phyloP scores from a whole-genome alignment of 2,113 vertebrate genomes.

The Proteles cristata region DNA sequence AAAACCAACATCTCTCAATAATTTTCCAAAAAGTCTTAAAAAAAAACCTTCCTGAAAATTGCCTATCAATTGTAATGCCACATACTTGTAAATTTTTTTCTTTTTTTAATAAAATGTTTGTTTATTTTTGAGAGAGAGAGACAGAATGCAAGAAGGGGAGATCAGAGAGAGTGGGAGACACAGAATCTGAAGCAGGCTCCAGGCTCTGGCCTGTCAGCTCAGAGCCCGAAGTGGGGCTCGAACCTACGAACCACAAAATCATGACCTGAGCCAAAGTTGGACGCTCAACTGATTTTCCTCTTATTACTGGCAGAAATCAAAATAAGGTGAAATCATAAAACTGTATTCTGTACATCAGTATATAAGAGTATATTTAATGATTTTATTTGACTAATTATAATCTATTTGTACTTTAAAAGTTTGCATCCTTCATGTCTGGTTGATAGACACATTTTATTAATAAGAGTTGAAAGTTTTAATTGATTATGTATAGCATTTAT shows the following conservation, averaged over 20 bases:
- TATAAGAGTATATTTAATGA: background rate
- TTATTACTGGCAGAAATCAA: conserved; percentile 35
- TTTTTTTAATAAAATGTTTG: too few relatives aligned
- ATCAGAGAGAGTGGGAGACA: too few relatives aligned
- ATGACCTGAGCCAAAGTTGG: too few relatives aligned
- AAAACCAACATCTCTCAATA: background rate
- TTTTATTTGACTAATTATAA: background rate
- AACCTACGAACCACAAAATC: too few relatives aligned
- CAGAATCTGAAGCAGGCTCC: too few relatives aligned
- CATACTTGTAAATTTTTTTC: background rate
- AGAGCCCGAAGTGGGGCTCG: too few relatives aligned
- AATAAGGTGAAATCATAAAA: background rate
- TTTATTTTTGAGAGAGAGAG: too few relatives aligned
- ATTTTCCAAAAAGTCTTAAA: background rate
- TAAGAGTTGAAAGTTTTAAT: background rate
- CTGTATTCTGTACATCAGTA: background rate
- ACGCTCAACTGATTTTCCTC: background rate
- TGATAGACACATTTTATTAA: background rate
- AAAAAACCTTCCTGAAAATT: background rate
- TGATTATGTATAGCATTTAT: background rate
- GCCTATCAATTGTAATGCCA: background rate
- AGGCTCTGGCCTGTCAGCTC: too few relatives aligned
- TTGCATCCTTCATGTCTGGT: background rate
- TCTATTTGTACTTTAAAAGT: background rate
- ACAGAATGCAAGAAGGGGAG: too few relatives aligned